Base-by-base conservation (phyloP, 2,113 vertebrate species). In the Pomatorhinus ruficollis region DNA sequence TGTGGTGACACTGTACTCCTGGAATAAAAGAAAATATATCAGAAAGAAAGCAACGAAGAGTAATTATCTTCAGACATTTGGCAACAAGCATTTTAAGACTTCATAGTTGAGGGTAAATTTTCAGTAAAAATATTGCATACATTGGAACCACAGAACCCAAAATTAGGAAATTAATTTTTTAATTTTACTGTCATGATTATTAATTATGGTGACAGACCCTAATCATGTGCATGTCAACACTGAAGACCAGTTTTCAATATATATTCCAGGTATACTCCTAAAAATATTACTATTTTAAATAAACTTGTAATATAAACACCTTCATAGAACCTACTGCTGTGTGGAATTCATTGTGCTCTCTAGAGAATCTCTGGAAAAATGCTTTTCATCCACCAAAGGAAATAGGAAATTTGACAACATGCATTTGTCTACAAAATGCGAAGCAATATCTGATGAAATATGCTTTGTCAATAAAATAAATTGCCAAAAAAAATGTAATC, bases 381-480 rank as follows among this genome's bases (percentile, higher is more conserved):
- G 57, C 80, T 97, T 98, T 96, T 97, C 93, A 96, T 97, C 95
- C 94, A 95, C 95, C 84, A 89, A 92, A 97, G 87, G 90, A 98
- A 98, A 98, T 95, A 94, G 85, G 57, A 59, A 94, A 95, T 97
- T 98, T 98, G 98, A 98, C 97, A 98, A 95, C 93, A 90, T 96
- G 91, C 97, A 98, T 98, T 98, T 98, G 96, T 98, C 97, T 98
- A 95, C 96, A 96, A 95, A 98, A 98, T 96, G 95, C 22, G 56
- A 97, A 97, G 96, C 96, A 97, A 83, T 98, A 98, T 97, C 96
- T 98, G 97, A 98, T 98, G 97, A 98, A 98, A 98, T 98, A 97
- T 56, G 65, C 96, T 98, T 97, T 98, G 98, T 97, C 98, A 98
- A 98, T 98, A 97, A 98, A 98, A 98, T 97, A 98, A 98, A 98